These are phyloP conservation scores for Drosophila pseudotalamancana DNA, from an alignment of 2,888 invertebrate species.

Conservation along the genomic window DNA sequence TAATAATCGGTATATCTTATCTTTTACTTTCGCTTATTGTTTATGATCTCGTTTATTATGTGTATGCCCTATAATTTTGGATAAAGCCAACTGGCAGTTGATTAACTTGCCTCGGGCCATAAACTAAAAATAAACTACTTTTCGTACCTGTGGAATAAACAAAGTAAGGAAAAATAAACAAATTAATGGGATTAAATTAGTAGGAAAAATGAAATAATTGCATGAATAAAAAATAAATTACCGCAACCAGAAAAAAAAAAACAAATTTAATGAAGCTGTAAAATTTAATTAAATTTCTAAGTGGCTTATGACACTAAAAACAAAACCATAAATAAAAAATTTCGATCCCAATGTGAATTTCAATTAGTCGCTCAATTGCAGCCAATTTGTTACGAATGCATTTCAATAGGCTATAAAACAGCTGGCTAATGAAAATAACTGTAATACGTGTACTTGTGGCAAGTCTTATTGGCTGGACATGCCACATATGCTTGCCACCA, in stretches of 20 bases:
- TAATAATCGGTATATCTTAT: constrained; percentile 52
- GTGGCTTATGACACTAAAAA: background rate
- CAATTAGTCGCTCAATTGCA: constrained; percentile 19
- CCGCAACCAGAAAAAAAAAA: background rate
- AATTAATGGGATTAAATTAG: no score
- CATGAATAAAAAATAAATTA: constrained; percentile 12
- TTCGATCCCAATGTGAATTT: constrained; percentile 1
- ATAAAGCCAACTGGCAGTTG: constrained; percentile 51
- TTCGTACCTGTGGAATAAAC: no score
- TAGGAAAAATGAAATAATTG: no score
- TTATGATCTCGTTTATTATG: constrained; percentile 59
- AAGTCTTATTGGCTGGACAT: background rate
- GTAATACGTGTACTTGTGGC: background rate
- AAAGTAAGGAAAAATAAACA: no score
- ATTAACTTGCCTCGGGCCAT: no score
- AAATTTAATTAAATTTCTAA: constrained; percentile 27
- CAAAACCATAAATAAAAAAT: background rate
- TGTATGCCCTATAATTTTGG: constrained; percentile 4
- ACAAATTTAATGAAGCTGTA: background rate
- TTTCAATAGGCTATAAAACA: background rate
- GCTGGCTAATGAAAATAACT: constrained; percentile 4
- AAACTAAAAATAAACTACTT: no score
- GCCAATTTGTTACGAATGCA: background rate
- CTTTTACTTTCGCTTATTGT: constrained; percentile 54
- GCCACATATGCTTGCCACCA: constrained; percentile 15